Percentiles rank a stretch among this genome's conserved stretches.
These are phyloP conservation scores for Phengaris arion DNA, from an alignment of 2,888 invertebrate genomes.

Conservation along the genomic window DNA sequence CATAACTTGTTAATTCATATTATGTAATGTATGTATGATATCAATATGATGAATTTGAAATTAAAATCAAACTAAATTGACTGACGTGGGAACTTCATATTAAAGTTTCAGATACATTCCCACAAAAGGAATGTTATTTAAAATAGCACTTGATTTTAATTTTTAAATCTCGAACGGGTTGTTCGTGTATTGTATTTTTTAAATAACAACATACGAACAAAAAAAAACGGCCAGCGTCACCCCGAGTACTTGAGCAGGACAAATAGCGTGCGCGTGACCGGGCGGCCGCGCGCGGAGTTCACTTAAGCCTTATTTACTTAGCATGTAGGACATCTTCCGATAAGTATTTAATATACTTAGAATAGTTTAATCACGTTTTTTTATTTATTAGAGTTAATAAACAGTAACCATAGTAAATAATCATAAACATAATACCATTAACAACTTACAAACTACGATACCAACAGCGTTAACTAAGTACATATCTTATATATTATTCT, in stretches of 20 bases:
- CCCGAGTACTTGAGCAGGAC: conserved; percentile 58
- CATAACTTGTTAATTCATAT: too few relatives aligned
- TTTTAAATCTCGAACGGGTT: conserved; percentile 50
- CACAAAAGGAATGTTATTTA: conserved; percentile 34
- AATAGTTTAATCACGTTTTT: not conserved
- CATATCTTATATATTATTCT: too few relatives aligned
- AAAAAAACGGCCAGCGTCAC: conserved; percentile 38
- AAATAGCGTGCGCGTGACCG: conserved; percentile 64
- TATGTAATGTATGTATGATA: too few relatives aligned
- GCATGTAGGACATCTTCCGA: conserved; percentile 46
- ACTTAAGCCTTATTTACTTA: conserved; percentile 47
- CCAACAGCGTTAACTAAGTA: too few relatives aligned
- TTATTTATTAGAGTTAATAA: too few relatives aligned
- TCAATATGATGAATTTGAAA: too few relatives aligned
- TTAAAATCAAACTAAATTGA: not conserved
- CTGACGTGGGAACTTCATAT: conserved; percentile 36
- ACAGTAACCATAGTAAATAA: too few relatives aligned
- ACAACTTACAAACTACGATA: too few relatives aligned
- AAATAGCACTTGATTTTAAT: conserved; percentile 51
- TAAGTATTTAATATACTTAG: conserved; percentile 37
- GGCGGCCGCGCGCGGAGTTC: conserved; percentile 46
- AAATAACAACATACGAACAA: conserved; percentile 61
- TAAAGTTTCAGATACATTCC: conserved; percentile 27
- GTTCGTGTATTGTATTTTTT: conserved; percentile 54
- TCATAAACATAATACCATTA: too few relatives aligned